Base-by-base conservation (phyloP, 2,113 vertebrate genomes). In the Columba livia region DNA sequence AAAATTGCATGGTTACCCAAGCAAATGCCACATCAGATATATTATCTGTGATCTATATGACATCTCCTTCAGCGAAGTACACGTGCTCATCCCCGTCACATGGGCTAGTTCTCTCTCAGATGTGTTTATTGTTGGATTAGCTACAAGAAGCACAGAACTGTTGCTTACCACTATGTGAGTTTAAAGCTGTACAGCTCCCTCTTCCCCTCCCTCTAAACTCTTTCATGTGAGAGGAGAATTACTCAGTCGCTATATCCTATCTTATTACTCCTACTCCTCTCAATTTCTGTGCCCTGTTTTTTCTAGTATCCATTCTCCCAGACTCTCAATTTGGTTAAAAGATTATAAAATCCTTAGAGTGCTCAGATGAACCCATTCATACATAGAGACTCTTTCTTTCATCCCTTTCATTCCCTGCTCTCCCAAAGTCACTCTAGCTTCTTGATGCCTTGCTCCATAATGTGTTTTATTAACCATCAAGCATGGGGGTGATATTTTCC, bases 21-120 rank as follows among this genome's bases (percentile, higher is more conserved):
- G 85, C 83, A 94, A 87, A 95, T 85, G 96, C 73, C 93, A 92
- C 93, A 93, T 96, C 92, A 95, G 65, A 93, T 84, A 85, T 72
- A 21, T 75, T 86, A 24, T 85, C 53, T 81, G 53, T 81, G 83
- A 95, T 87, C 51, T 70, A 20, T 36, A 11, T 90, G 96, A 69
- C 92, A 85, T 81, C 72, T 94, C 79, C 79, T 78, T 74, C 69
- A 75, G 86, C 26, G 44, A 81, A 44, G 69, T 48, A 44, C 82
- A 88, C 8, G n/a, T 93, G 94, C 53, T 0, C 1, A 3, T 67
- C 64, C 50, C 15, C 1, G 60, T 66, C 82, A 79, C 60, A 2
- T 19, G 85, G 75, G 29, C 83, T 40, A 5, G 6, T n/a, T 67
- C 78, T 75, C 9, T 2, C 56, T 79, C 29, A 32, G 53, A 79